Percentiles rank a stretch among this genome's conserved stretches.
Conservation (phyloP, 2,888 invertebrate species). For the Argyresthia goedartella region DNA sequence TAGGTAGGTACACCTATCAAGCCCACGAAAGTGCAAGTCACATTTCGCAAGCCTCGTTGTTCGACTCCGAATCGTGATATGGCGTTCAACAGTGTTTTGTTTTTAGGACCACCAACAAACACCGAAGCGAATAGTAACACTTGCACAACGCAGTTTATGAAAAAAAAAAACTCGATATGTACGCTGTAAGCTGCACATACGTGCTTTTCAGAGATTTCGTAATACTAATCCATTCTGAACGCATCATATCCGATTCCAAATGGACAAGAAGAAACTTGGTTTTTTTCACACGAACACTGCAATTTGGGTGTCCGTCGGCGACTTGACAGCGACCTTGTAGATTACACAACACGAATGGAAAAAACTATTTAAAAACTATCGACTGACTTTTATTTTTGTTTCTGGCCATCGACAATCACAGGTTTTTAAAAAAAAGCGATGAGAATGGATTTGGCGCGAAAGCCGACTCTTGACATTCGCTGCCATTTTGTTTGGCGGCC, state of each 20-base stretch:
- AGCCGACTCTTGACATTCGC: slow-evolving; percentile 44
- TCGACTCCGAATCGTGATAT: not conserved
- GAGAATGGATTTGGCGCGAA: slow-evolving; percentile 44
- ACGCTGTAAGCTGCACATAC: not conserved
- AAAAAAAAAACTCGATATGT: not conserved
- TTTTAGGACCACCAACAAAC: not conserved
- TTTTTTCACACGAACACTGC: slow-evolving; percentile 44
- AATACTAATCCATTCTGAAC: not conserved
- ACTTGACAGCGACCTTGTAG: slow-evolving; percentile 22
- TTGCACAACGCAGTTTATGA: not conserved
- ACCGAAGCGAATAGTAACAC: not conserved
- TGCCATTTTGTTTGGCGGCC: slow-evolving; percentile 48
- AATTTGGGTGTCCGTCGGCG: slow-evolving; percentile 33
- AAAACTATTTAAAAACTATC: slow-evolving; percentile 11
- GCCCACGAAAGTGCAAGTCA: not conserved
- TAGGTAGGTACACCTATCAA: too few relatives aligned
- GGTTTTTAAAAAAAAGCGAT: slow-evolving; percentile 15
- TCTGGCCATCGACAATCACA: slow-evolving; percentile 9
- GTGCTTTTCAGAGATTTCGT: not conserved
- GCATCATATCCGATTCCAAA: slow-evolving; percentile 1
- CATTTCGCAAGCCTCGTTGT: not conserved
- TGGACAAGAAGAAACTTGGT: not conserved
- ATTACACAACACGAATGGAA: slow-evolving; percentile 29
- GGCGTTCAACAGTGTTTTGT: slow-evolving; percentile 1
- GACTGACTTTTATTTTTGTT: slow-evolving; percentile 23